Evolutionary conservation across 1,140 invertebrate species (phyloP), one percentile per base, ranked within the genome.

Genomic region (Pemphigus obesinymphae): DNA sequence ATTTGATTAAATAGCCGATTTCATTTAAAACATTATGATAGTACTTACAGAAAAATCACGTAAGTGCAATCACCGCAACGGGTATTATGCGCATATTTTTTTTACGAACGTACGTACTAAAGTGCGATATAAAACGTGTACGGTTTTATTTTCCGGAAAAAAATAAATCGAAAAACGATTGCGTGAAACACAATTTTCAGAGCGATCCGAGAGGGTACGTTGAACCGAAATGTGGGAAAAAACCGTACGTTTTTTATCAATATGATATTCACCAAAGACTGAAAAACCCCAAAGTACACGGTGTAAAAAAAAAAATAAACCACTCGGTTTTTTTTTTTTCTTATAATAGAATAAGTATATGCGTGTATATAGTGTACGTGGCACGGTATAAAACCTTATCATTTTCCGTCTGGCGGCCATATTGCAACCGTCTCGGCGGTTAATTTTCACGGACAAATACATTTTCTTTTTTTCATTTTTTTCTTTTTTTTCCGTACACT

Each of bases 361-460:
- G 26, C 13, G 29, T 58, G 11, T 23, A 53, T 29, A 15, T 40
- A 20, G 48, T 76, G n/a, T n/a, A n/a, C n/a, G n/a, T n/a, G n/a
- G n/a, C n/a, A n/a, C n/a, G n/a, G n/a, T n/a, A n/a, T n/a, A 55
- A 43, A 8, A 78, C 53, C 34, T n/a, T 63, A 29, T 80, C 15
- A 26, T 58, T 53, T 61, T 78, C 20, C 34, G 37, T 58, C 34
- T 45, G 15, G 76, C 53, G 23, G 53, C 76, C 53, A 80, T 80
- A 31, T 80, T 61, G 48, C n/a, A n/a, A n/a, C 26, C 76, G 76
- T 80, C 55, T 80, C 76, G 53, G 76, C 76, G 76, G 76, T 80
- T 80, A 29, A 80, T 80, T 80, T 80, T 80, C 76, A 80, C 76
- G 76, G 76, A 63, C 55, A 78, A 78, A 78, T 55, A 50, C 48